Conservation (phyloP, 2,888 invertebrate genomes). For the Macrosiphum euphorbiae region DNA sequence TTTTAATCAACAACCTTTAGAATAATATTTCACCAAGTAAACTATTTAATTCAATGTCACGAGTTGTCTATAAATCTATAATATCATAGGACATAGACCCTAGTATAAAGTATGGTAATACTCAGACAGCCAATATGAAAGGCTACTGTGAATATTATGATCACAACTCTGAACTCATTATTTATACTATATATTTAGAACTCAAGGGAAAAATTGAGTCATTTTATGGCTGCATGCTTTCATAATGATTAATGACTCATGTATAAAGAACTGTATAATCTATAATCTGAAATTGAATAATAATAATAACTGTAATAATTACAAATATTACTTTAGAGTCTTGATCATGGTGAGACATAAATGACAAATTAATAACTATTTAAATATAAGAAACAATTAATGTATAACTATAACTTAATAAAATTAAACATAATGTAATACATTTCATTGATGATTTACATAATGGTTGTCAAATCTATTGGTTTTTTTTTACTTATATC, state of each 20-base stretch:
- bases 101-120: background rate
- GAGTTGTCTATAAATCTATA: background rate
- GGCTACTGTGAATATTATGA: background rate
- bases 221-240: background rate
- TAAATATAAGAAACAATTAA: background rate
- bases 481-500: background rate
- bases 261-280: background rate
- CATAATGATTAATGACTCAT: background rate
- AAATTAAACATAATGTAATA: background rate
- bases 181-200: background rate
- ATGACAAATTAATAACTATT: background rate
- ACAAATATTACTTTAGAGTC: background rate
- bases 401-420: background rate
- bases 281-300: background rate
- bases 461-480: background rate
- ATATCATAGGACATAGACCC: background rate
- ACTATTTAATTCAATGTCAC: background rate
- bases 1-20: background rate
- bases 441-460: background rate
- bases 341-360: background rate
- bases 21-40: background rate
- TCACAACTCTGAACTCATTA: background rate
- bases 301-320: background rate
- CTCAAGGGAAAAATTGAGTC: background rate
- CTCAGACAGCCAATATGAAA: background rate